phyloP scores from a whole-genome alignment of 2,797 vertebrate species.

The Erpetoichthys calabaricus region DNA sequence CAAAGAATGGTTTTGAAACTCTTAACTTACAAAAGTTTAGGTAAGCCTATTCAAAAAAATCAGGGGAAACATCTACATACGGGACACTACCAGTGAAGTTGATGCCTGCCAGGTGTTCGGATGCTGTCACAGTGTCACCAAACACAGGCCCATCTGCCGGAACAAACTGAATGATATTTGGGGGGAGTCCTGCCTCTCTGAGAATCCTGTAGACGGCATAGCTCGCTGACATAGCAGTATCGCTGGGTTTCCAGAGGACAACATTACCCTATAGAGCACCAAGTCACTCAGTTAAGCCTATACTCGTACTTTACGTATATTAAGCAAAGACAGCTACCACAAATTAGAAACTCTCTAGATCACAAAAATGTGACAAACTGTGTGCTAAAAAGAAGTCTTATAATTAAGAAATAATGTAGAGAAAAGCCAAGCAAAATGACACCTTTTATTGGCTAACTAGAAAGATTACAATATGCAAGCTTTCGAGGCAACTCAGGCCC shows the following conservation, averaged over 20 bases:
- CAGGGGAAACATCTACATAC: conserved; percentile 37
- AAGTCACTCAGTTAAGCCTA: too few species aligned
- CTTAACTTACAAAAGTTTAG: too few species aligned
- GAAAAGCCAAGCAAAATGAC: too few species aligned
- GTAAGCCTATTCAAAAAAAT: too few species aligned
- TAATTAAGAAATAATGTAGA: too few species aligned
- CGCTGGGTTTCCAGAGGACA: conserved; percentile 92
- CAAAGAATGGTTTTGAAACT: neutral
- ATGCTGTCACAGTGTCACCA: conserved; percentile 68
- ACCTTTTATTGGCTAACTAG: too few species aligned
- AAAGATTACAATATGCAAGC: too few species aligned
- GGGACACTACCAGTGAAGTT: conserved; percentile 94
- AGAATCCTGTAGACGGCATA: conserved; percentile 69
- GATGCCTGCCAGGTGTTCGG: conserved; percentile 74
- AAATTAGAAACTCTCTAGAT: neutral
- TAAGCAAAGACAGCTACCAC: neutral
- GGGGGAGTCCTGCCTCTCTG: conserved; percentile 72
- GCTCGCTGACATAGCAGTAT: conserved; percentile 75
- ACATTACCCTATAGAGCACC: conserved; percentile 68
- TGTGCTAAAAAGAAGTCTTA: too few species aligned
- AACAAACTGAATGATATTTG: conserved; percentile 80
- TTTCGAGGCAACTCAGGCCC: too few species aligned
- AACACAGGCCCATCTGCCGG: conserved; percentile 76
- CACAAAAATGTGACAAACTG: too few species aligned
- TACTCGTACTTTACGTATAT: neutral